Percentiles rank a stretch among this genome's conserved stretches.
Evolutionary conservation across 2,888 invertebrate genomes (phyloP).

Genomic region (Himalopsyche anomala): DNA sequence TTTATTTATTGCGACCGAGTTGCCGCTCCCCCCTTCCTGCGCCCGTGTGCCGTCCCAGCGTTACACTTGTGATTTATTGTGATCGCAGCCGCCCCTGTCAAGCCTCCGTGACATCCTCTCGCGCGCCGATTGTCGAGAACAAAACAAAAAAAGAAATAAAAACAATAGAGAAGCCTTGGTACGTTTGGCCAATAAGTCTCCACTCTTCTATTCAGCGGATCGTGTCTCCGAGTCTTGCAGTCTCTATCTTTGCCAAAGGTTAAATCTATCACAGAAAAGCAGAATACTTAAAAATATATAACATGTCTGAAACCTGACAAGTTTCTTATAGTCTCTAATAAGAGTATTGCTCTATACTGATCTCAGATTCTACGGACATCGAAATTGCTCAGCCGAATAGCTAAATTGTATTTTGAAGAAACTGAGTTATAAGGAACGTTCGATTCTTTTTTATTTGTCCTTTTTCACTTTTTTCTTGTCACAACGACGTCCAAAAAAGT

Average conservation of each 20-base stretch:
- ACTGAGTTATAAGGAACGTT: no score
- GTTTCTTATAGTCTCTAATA: no score
- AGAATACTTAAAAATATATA: no score
- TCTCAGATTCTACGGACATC: no score
- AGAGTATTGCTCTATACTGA: no score
- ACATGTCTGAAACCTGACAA: no score
- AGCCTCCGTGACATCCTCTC: slow-evolving; percentile 45
- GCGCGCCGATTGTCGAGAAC: slow-evolving; percentile 44
- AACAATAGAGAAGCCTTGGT: slow-evolving; percentile 14
- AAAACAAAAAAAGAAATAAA: slow-evolving; percentile 41
- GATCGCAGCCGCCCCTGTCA: slow-evolving; percentile 49
- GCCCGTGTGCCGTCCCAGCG: slow-evolving; percentile 32
- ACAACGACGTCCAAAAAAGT: no score
- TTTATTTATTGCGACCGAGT: slow-evolving; percentile 51
- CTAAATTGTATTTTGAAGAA: no score
- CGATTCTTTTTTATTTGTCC: no score
- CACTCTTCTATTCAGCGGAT: not conserved
- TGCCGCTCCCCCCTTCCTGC: not conserved
- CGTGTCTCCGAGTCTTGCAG: not conserved
- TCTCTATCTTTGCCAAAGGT: not conserved
- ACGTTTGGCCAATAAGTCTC: slow-evolving; percentile 37
- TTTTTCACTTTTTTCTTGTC: no score
- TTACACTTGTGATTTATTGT: slow-evolving; percentile 54
- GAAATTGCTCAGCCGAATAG: no score
- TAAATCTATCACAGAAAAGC: not conserved